phyloP scores from a whole-genome alignment of 2,888 invertebrate species.

The Acanthoscelides obtectus region DNA sequence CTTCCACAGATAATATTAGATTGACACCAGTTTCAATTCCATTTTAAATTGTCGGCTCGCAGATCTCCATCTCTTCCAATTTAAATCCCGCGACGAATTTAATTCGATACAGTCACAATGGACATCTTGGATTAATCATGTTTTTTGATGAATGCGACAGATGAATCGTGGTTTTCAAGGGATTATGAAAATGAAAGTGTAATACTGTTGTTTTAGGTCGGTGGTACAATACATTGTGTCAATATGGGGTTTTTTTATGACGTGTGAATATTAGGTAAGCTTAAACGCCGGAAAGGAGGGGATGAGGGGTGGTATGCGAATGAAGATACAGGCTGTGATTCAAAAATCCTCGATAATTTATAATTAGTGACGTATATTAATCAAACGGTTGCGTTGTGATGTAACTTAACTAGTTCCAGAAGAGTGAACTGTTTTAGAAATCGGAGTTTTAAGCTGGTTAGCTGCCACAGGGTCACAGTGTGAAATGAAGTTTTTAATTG shows the following conservation, averaged over 20 bases:
- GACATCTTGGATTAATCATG: background rate
- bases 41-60: conserved; percentile 42
- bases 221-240: background rate
- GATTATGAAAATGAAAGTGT: background rate
- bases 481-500: too few relatives aligned
- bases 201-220: background rate
- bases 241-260: background rate
- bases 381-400: too few relatives aligned
- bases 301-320: background rate
- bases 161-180: background rate
- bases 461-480: too few relatives aligned
- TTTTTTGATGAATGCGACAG: background rate
- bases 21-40: conserved; percentile 47
- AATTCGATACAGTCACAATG: conserved; percentile 37
- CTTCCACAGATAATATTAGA: conserved; percentile 42
- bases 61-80: conserved; percentile 43
- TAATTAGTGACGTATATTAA: too few relatives aligned
- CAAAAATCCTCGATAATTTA: too few relatives aligned
- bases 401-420: too few relatives aligned
- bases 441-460: too few relatives aligned
- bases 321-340: background rate
- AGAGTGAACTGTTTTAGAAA: too few relatives aligned
- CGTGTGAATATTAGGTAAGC: background rate
- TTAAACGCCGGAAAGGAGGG: background rate
- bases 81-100: conserved; percentile 39